These are phyloP conservation scores for Drosophila yakuba DNA, from an alignment of 1,140 invertebrate genomes.

Conservation along the genomic window DNA sequence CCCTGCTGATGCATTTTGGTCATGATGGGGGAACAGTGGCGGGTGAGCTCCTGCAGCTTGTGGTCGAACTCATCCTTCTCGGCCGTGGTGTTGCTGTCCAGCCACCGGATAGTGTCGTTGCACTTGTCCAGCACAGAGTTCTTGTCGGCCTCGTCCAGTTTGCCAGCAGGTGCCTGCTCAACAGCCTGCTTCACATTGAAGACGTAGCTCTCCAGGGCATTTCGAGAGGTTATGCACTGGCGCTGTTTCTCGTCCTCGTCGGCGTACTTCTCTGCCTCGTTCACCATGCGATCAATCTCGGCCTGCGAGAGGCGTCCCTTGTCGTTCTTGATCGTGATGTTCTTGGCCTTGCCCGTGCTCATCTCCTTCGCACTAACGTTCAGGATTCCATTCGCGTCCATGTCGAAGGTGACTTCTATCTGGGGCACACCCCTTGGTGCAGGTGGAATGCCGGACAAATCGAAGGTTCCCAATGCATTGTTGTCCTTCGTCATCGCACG, in stretches of 20 bases:
- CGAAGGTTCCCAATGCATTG: conserved; percentile 91
- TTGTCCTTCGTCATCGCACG: conserved; percentile 90
- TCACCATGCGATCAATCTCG: conserved; percentile 89
- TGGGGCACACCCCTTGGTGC: conserved; percentile 92
- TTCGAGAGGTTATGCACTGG: conserved; percentile 87
- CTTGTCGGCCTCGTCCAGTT: conserved; percentile 87
- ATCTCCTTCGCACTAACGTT: conserved; percentile 88
- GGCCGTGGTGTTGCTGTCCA: conserved; percentile 87
- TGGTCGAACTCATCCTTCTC: conserved; percentile 87
- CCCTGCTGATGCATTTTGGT: conserved; percentile 85
- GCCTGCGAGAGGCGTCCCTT: conserved; percentile 92
- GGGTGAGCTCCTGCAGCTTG: conserved; percentile 86
- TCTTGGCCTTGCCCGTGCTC: conserved; percentile 87
- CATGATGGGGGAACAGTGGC: conserved; percentile 86
- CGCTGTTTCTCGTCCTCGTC: conserved; percentile 89
- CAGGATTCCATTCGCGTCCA: conserved; percentile 88
- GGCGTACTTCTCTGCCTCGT: conserved; percentile 72
- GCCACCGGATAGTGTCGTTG: conserved; percentile 87
- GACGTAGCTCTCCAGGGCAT: conserved; percentile 89
- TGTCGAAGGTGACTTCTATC: conserved; percentile 89
- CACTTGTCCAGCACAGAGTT: conserved; percentile 86
- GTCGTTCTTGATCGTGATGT: conserved; percentile 94
- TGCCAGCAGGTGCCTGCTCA: conserved; percentile 83
- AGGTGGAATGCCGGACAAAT: conserved; percentile 92
- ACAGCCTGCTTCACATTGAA: conserved; percentile 89